Evolutionary conservation across 2,797 vertebrate genomes (phyloP), one percentile per base, ranked within the genome.

Genomic region (Enteromius afrohamiltoni): DNA sequence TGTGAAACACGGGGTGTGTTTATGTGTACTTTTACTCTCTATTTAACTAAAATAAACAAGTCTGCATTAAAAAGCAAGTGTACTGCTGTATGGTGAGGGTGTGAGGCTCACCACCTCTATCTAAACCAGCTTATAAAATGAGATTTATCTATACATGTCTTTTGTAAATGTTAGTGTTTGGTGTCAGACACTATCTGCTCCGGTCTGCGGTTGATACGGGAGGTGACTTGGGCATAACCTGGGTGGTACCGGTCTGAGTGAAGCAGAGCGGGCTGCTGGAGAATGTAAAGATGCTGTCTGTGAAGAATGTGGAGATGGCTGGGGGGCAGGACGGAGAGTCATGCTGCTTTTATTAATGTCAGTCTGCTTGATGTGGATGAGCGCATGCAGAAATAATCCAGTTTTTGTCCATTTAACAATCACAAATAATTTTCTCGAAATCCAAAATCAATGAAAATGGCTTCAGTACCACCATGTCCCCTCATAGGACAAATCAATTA

Each of bases 251-350:
- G 84, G 85, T 77, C 70, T 83, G 70, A 71, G 29, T 45, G 31
- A 83, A 51, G 29, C 65, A 26, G 37, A 60, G 11, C 2, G 29
- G 82, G 31, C 17, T 77, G 55, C 80, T 88, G 88, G 31, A 29
- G 47, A 17, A 26, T 86, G 83, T 83, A 85, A 67, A 19, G 31
- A 26, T 73, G 55, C 82, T 77, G 86, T 87, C 87, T 86, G 26
- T 85, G 71, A 79, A 83, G 85, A 88, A 89, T 88, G 86, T 83
- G 80, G 74, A 69, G 70, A 74, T 64, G 71, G 26, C 74, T 73
- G 58, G 37, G 79, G 69, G 55, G 6, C 58, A 13, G 60, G 60
- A 70, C 16, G 26, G 37, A 29, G 31, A 23, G 64, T 64, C 11
- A 10, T 19, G 26, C 42, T 74, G 53, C 6, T 21, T 60, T 9